Evolutionary conservation across 2,113 vertebrate genomes (phyloP).

Genomic region (Notiomystis cincta): DNA sequence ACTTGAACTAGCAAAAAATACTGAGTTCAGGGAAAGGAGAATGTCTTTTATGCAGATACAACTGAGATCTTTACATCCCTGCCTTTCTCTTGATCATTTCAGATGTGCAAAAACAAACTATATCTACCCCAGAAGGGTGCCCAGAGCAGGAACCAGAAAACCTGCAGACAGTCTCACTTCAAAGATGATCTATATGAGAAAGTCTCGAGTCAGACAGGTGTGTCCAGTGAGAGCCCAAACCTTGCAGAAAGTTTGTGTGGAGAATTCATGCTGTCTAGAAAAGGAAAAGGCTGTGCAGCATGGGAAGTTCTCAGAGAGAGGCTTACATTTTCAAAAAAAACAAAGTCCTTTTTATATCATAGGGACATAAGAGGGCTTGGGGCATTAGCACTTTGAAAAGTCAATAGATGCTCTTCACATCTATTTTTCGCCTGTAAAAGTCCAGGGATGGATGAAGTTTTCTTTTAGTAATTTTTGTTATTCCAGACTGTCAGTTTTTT

Average conservation of each 20-base stretch:
- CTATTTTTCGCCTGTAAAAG: not conserved
- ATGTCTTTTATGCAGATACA: not conserved
- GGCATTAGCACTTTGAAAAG: not conserved
- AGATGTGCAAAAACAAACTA: not conserved
- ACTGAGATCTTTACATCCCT: not conserved
- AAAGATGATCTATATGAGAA: accelerated
- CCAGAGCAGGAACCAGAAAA: not conserved
- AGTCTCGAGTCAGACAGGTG: not conserved
- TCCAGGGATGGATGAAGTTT: not conserved
- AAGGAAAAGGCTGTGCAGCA: not conserved
- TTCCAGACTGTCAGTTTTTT: not conserved
- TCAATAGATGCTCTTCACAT: not conserved
- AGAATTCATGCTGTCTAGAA: not conserved
- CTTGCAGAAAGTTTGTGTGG: not conserved
- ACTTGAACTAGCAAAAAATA: not conserved
- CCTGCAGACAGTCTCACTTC: not conserved
- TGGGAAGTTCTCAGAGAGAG: not conserved
- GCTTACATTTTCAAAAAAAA: not conserved
- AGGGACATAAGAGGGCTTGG: not conserved
- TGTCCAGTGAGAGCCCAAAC: not conserved
- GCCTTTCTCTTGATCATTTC: not conserved
- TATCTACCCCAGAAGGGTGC: accelerated
- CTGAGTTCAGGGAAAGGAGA: not conserved
- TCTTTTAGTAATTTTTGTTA: not conserved
- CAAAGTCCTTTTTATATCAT: not conserved